Evolutionary conservation across 2,113 vertebrate species (phyloP), one percentile per base, ranked within the genome.

Genomic region (Zosterops pallidus): DNA sequence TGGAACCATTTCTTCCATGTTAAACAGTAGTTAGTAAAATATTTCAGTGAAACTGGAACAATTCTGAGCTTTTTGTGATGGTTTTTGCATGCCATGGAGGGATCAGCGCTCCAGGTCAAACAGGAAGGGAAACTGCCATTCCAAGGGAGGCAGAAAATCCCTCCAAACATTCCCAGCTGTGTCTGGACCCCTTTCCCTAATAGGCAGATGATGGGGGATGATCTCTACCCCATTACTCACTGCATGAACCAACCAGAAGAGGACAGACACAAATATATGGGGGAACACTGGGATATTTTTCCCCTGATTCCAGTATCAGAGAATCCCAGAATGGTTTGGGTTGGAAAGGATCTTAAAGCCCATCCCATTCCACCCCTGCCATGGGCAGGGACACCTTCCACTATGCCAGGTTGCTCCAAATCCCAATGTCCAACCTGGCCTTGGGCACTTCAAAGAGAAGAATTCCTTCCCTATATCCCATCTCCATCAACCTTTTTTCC

Each of bases 211-310:
- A 42, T 1, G 8, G n/a, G 37, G n/a, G 20, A 47, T 60, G 25
- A 41, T 80, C 60, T 69, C 37, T 18, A 39, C 29, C 50, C 42
- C 4, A 0, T 21, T 23, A 14, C 18, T 50, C 28, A 2, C 46
- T 52, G 28, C 63, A 57, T 8, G 17, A 83, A 11, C 19, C 29
- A 49, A 15, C 9, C 53, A 75, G 69, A 63, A 24, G 22, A 57
- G n/a, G 13, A 21, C 0, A 84, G 15, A 26, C 31, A 33, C 16
- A 24, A 9, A 12, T 9, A 2, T 4, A 1, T 0, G 7, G 8
- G 10, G 15, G 8, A 42, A 24, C 1, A 41, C 5, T 9, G 20
- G 12, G 5, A 2, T 4, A 18, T 39, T 42, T 22, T 4, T 0
- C 12, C 20, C 12, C 57, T 1, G 0, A 13, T 57, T 85, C 57